Evolutionary conservation across 2,113 vertebrate species (phyloP), one percentile per base, ranked within the genome.

Genomic region (Lophius piscatorius): DNA sequence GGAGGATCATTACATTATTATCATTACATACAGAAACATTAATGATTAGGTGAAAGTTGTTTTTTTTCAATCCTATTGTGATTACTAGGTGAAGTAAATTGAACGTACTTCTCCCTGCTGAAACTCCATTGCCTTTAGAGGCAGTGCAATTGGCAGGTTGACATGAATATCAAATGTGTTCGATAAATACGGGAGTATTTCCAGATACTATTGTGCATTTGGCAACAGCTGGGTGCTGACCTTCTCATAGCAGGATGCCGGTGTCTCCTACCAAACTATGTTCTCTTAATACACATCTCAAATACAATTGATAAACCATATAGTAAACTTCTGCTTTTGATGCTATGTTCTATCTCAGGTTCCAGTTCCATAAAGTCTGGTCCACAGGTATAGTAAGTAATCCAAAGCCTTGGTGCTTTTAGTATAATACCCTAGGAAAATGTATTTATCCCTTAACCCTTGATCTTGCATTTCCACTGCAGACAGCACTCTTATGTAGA

Each of bases 81-180:
- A n/a, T n/a, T n/a, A n/a, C n/a, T n/a, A n/a, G n/a, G n/a, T n/a
- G n/a, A n/a, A n/a, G n/a, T n/a, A n/a, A n/a, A n/a, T n/a, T n/a
- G n/a, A n/a, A n/a, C n/a, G 21, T 5, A 10, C 13, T 33, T 29
- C 23, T 16, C 11, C 11, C 17, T 23, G 24, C 35, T 28, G n/a
- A 41, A 36, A 26, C 24, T 1, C 20, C 9, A 22, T 39, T 23
- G 34, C 38, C 44, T 20, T 21, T 21, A 42, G 31, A 34, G 38
- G 31, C 24, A 9, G 9, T 39, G 33, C 40, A 40, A 26, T 40
- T 3, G 29, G 28, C 31, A 40, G 45, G 24, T 16, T 40, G 51
- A 23, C 39, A 26, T 46, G 28, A 63, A 57, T 56, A 63, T 68
- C 23, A 17, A n/a, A 24, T 1, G 0, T 17, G 24, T 31, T 63